Evolutionary conservation across 2,888 invertebrate species (phyloP), one percentile per base, ranked within the genome.

Genomic region (Pollenia amentaria): DNA sequence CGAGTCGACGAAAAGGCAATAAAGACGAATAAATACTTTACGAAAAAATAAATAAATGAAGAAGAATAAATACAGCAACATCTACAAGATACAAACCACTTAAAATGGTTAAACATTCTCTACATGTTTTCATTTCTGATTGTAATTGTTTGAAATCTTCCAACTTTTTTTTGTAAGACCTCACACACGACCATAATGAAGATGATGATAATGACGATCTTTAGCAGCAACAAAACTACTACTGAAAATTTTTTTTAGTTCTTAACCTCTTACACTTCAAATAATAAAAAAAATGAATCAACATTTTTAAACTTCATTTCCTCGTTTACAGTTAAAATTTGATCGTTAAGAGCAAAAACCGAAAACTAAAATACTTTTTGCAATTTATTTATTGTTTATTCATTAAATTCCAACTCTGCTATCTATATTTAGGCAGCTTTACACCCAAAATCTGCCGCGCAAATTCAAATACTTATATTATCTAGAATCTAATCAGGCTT

Each of bases 51-150:
- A 67, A 29, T 29, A 29, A 29, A 29, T 29, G 29, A 77, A 42
- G 44, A 67, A 67, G 14, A 73, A 78, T 11, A 80, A 76, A 85
- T n/a, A 60, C 48, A 60, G 42, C 29, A 40, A 44, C 76, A 81
- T 51, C 53, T 81, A 76, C 55, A 62, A 64, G 51, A 73, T 62
- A 80, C 51, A 42, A 73, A 67, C 80, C 87, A 84, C 87, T 87
- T 84, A 84, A 87, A 87, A 87, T 84, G 87, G 80, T 84, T 87
- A 84, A 87, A 87, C 83, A 87, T 87, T 87, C 80, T 64, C 53
- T 67, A 81, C 87, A 80, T 87, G 84, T 84, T 87, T 87, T 84
- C 72, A 87, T 84, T 87, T 80, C 76, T 78, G 84, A 80, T 80
- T 80, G 87, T 77, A 80, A 87, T 84, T 87, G 55, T 69, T 80